Percentiles rank a stretch among this genome's conserved stretches.
These are phyloP conservation scores for Pomatostomus ruficeps DNA, from an alignment of 2,113 vertebrate species.

Conservation along the genomic window DNA sequence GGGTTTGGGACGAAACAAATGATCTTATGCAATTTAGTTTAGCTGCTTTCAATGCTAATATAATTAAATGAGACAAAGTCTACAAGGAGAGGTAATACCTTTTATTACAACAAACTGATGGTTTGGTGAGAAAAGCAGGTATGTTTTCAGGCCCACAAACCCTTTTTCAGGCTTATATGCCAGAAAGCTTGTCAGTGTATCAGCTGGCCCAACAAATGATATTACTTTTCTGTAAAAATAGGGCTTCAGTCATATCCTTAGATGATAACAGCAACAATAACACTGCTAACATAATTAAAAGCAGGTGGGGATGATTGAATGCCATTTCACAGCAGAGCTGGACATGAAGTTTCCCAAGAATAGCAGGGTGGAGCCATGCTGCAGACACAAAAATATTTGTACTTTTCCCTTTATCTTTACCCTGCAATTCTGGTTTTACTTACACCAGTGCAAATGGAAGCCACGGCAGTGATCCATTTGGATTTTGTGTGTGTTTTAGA, in stretches of 20 bases:
- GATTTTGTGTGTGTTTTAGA: background rate
- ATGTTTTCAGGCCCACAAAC: background rate
- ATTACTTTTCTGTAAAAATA: background rate
- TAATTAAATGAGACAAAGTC: constrained; percentile 7
- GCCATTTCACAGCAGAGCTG: background rate
- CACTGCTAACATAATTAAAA: constrained; percentile 38
- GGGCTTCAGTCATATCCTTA: background rate
- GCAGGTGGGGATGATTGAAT: constrained; percentile 9
- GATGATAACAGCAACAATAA: constrained; percentile 43
- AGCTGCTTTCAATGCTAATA: background rate
- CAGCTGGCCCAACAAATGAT: background rate
- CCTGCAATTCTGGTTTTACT: background rate
- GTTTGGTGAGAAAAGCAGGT: background rate
- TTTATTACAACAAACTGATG: background rate
- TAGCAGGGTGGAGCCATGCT: background rate
- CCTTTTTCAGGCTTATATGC: background rate
- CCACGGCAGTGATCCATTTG: background rate
- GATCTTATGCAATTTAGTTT: background rate
- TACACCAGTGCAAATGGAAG: background rate
- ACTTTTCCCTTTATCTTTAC: background rate
- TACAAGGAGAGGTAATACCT: background rate
- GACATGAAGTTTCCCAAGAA: constrained; percentile 3
- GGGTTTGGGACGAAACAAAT: background rate
- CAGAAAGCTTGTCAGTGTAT: background rate
- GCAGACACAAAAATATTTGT: background rate